A percentile compares a stretch with the other conserved stretches of the same genome.
Conservation (phyloP, 2,888 invertebrate species). For the Timema podura region DNA sequence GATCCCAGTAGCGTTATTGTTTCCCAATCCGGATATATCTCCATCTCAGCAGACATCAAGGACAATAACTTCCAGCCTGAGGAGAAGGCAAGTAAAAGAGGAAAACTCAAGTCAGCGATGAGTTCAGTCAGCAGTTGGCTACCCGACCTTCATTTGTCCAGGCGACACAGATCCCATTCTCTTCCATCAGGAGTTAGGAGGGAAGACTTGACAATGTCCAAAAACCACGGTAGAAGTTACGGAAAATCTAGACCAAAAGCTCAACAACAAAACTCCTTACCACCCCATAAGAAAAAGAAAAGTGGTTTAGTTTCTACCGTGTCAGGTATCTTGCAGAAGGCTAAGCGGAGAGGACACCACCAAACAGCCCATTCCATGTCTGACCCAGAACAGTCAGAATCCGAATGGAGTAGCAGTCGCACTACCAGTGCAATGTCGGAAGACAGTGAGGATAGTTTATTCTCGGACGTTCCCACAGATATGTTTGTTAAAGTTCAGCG, state of each 20-base stretch:
- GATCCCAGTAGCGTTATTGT: constrained; percentile 62
- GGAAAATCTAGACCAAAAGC: constrained; percentile 19
- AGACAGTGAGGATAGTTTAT: constrained; percentile 61
- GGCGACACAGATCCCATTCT: constrained; percentile 76
- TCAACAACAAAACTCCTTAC: constrained; percentile 23
- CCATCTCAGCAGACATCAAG: constrained; percentile 65
- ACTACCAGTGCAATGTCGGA: constrained; percentile 66
- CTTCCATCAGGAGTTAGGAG: constrained; percentile 67
- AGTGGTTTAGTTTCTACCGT: constrained; percentile 78
- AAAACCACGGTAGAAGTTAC: constrained; percentile 22
- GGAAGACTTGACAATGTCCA: constrained; percentile 45
- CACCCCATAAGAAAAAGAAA: constrained; percentile 65
- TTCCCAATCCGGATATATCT: constrained; percentile 73
- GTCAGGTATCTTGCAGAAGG: constrained; percentile 80
- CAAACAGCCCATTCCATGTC: constrained; percentile 58
- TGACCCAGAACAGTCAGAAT: constrained; percentile 63
- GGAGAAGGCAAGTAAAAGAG: constrained; percentile 64
- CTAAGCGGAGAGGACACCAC: constrained; percentile 60
- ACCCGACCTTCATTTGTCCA: constrained; percentile 73
- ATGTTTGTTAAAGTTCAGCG: constrained; percentile 59
- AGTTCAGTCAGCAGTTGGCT: constrained; percentile 75
- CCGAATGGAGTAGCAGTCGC: constrained; percentile 51
- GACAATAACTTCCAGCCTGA: constrained; percentile 47
- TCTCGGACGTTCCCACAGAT: constrained; percentile 62
- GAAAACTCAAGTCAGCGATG: constrained; percentile 74